Conservation (phyloP, 2,888 invertebrate genomes). For the Camponotus fellah region DNA sequence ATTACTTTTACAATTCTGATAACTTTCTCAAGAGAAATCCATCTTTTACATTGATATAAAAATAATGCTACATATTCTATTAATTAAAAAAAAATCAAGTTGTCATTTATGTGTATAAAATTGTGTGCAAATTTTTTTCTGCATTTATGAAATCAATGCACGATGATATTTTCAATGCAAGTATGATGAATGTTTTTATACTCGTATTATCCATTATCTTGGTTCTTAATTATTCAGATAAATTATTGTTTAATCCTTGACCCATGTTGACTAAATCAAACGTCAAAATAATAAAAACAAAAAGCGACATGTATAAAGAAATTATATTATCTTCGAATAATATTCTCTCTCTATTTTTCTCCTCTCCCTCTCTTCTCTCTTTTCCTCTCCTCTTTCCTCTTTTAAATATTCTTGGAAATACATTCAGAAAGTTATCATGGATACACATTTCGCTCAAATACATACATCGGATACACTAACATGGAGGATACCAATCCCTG, state of each 20-base stretch:
- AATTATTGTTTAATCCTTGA: slow-evolving; percentile 5
- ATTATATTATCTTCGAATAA: background rate
- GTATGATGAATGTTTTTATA: background rate
- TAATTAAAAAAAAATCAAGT: background rate
- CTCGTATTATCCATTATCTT: background rate
- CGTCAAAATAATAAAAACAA: slow-evolving; percentile 1
- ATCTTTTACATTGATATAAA: background rate
- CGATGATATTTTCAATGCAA: background rate
- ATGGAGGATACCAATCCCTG: background rate
- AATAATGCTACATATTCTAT: background rate
- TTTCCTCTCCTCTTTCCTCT: background rate
- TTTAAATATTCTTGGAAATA: background rate
- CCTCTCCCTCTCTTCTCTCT: too few species aligned
- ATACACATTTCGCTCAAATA: background rate
- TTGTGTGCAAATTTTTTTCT: background rate
- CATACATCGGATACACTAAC: background rate
- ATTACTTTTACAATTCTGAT: background rate
- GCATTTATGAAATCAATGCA: background rate
- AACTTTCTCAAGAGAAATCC: background rate
- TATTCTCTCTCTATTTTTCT: background rate
- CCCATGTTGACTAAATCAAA: background rate
- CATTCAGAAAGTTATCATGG: background rate
- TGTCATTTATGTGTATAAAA: background rate
- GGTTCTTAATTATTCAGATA: background rate
- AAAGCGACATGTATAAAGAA: background rate